Evolutionary conservation across 1,140 invertebrate genomes (phyloP).

Genomic region (Apis dorsata): DNA sequence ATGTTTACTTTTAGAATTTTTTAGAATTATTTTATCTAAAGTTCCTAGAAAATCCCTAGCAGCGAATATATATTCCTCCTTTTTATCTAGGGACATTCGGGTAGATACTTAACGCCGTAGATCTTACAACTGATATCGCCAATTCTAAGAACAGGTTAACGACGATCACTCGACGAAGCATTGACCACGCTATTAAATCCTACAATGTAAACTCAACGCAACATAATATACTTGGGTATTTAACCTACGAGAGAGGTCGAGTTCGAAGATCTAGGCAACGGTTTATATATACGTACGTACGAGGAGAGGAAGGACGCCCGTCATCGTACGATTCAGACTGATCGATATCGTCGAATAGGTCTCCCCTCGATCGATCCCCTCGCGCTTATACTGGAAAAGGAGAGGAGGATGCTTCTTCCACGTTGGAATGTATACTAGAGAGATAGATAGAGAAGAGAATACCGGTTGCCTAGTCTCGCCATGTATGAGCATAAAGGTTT

Average conservation of each 20-base stretch:
- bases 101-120: too few species aligned
- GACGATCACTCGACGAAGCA: too few species aligned
- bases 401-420: conserved; percentile 6
- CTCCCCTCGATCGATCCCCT: conserved; percentile 39
- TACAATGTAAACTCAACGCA: too few species aligned
- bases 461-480: conserved; percentile 62
- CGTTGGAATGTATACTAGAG: neutral
- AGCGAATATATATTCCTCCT: too few species aligned
- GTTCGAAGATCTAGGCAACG: neutral
- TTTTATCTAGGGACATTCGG: too few species aligned
- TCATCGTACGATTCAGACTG: neutral
- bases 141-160: too few species aligned
- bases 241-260: neutral
- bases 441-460: conserved; percentile 29
- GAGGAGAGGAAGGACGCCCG: too few species aligned
- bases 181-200: too few species aligned
- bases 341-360: conserved; percentile 28
- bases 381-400: neutral
- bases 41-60: too few species aligned
- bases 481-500: conserved; percentile 70
- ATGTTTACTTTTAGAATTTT: too few species aligned
- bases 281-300: neutral
- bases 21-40: too few species aligned
- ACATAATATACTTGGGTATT: neutral
- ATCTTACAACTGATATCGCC: too few species aligned